These are phyloP conservation scores for Picathartes gymnocephalus DNA, from an alignment of 2,113 vertebrate species.

Conservation along the genomic window DNA sequence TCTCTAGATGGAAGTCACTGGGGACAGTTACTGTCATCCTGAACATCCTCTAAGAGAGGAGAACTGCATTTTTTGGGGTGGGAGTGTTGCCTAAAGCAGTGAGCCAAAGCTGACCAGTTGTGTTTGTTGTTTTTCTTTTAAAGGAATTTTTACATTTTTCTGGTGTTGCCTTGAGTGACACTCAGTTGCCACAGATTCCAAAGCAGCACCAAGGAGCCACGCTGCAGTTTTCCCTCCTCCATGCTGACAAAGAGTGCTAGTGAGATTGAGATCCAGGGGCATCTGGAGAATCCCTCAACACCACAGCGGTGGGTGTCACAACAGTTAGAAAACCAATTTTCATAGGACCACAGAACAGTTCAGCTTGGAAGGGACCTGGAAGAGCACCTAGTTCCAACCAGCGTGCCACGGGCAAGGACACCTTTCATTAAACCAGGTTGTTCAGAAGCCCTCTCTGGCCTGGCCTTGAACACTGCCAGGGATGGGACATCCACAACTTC, in stretches of 20 bases:
- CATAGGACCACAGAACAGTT: neutral
- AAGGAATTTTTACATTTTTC: neutral
- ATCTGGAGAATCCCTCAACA: neutral
- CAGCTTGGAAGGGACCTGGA: neutral
- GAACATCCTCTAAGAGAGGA: neutral
- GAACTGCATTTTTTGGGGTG: accelerated
- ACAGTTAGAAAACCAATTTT: too few species aligned
- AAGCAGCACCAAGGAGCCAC: too few species aligned
- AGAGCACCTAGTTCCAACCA: too few species aligned
- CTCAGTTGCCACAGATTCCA: accelerated
- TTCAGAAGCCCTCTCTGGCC: neutral
- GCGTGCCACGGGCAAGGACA: neutral
- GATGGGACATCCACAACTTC: neutral
- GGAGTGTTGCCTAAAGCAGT: neutral
- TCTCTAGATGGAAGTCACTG: neutral
- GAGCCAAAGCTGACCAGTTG: neutral
- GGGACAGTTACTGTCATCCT: neutral
- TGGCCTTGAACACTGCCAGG: neutral
- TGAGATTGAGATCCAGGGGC: neutral
- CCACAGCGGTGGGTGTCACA: too few species aligned
- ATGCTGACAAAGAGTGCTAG: neutral
- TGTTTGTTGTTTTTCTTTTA: neutral
- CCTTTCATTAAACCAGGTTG: neutral
- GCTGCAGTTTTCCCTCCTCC: neutral
- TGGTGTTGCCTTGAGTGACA: accelerated